Percentiles rank a stretch among this genome's conserved stretches.
These are phyloP conservation scores for Zosterops pallidus DNA, from an alignment of 2,113 vertebrate genomes.

Conservation along the genomic window DNA sequence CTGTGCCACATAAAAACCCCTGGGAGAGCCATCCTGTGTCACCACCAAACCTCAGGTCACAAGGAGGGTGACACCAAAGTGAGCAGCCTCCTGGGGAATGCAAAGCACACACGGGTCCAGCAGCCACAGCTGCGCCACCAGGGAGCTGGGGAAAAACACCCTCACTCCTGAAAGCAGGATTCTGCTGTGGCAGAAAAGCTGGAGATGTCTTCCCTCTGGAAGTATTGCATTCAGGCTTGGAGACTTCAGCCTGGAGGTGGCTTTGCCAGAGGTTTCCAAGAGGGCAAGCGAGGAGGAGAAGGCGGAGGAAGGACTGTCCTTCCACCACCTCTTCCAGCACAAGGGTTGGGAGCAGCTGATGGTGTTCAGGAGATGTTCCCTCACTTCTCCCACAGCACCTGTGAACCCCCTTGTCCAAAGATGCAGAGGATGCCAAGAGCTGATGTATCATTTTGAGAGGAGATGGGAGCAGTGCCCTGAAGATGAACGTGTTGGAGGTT, in stretches of 20 bases:
- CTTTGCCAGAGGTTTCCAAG: not conserved
- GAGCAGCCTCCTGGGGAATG: not conserved
- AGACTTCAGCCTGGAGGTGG: not conserved
- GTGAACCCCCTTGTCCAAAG: accelerated
- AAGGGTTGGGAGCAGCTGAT: accelerated
- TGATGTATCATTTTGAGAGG: not conserved
- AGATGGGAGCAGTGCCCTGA: not conserved
- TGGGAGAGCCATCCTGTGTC: not conserved
- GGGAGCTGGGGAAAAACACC: not conserved
- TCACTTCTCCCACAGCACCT: not conserved
- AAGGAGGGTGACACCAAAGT: not conserved
- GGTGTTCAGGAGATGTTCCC: not conserved
- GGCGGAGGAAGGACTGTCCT: not conserved
- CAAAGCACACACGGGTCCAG: not conserved
- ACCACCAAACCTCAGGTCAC: not conserved
- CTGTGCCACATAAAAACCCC: accelerated
- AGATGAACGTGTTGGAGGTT: accelerated
- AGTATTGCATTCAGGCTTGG: not conserved
- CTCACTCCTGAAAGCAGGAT: not conserved
- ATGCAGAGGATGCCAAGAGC: not conserved
- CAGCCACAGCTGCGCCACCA: not conserved
- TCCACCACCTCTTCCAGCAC: not conserved
- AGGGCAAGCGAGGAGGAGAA: not conserved
- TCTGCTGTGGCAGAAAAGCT: not conserved
- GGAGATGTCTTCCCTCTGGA: not conserved